Conservation (phyloP, 2,888 invertebrate genomes). For the Rhogogaster chlorosoma region DNA sequence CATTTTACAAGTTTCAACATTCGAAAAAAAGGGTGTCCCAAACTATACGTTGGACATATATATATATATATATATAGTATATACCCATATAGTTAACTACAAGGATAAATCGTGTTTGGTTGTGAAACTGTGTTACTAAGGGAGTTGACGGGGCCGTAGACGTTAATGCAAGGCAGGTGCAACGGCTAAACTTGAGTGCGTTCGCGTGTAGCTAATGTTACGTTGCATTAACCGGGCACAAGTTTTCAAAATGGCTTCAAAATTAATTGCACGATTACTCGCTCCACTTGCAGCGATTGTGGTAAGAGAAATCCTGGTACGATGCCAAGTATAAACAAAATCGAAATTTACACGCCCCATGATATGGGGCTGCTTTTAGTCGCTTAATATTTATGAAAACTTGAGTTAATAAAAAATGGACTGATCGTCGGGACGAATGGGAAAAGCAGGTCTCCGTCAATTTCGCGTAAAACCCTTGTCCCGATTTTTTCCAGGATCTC, state of each 20-base stretch:
- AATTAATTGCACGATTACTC: conserved; percentile 42
- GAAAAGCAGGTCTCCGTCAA: too few relatives aligned
- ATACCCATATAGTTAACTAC: neutral
- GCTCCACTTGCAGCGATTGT: neutral
- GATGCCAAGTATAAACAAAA: neutral
- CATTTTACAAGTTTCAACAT: too few relatives aligned
- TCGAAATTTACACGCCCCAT: neutral
- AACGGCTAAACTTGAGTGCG: conserved; percentile 49
- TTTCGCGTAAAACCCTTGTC: neutral
- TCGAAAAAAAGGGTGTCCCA: too few relatives aligned
- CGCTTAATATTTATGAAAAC: neutral
- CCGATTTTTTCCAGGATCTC: neutral
- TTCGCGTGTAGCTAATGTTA: conserved; percentile 48
- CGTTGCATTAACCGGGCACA: conserved; percentile 44
- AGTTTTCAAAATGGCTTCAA: conserved; percentile 35
- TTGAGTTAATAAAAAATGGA: too few relatives aligned
- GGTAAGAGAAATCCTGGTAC: conserved; percentile 12
- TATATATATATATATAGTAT: neutral
- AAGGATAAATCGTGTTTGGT: conserved; percentile 41
- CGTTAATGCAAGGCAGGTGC: conserved; percentile 48
- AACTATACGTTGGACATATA: too few relatives aligned
- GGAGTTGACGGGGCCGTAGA: conserved; percentile 17
- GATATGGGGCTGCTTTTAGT: neutral
- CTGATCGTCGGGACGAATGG: neutral
- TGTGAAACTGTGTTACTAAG: conserved; percentile 28